Percentiles rank a stretch among this genome's conserved stretches.
Conservation (phyloP, 2,113 vertebrate genomes). For the Myiozetetes cayanensis region DNA sequence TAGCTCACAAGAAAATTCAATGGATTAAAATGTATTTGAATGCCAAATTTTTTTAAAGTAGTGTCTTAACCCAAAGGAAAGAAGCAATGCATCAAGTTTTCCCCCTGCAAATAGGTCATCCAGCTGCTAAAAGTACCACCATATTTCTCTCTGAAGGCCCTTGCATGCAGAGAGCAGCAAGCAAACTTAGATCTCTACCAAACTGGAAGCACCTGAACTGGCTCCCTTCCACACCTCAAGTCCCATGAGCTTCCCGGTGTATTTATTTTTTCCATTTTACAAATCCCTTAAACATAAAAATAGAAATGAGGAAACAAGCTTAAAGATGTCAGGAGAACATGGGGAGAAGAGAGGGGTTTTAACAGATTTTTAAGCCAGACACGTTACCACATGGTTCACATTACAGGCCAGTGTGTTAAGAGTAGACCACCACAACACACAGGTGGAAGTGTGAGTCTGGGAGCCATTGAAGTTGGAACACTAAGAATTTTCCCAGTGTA, state of each 20-base stretch:
- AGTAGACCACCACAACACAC: slow-evolving; percentile 54
- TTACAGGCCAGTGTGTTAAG: slow-evolving; percentile 48
- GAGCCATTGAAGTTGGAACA: slow-evolving; percentile 57
- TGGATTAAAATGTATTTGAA: neutral
- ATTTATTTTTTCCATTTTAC: neutral
- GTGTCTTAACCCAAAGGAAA: neutral
- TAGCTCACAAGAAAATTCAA: neutral
- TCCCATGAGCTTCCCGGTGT: neutral
- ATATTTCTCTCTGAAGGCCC: neutral
- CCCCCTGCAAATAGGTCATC: neutral
- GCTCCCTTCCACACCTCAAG: neutral
- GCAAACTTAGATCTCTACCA: neutral
- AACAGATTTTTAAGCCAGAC: slow-evolving; percentile 40
- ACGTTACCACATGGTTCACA: slow-evolving; percentile 71
- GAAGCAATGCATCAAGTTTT: neutral
- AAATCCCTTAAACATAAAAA: slow-evolving; percentile 26
- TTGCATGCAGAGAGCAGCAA: neutral
- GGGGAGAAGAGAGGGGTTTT: neutral
- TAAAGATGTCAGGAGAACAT: neutral
- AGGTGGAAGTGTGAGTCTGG: slow-evolving; percentile 72
- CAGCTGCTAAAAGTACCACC: neutral
- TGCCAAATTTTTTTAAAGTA: neutral
- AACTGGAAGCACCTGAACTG: neutral
- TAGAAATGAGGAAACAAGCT: neutral
- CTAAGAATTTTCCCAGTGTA: slow-evolving; percentile 75